Evolutionary conservation across 2,113 vertebrate species (phyloP).

Genomic region (Gallinago undulata): DNA sequence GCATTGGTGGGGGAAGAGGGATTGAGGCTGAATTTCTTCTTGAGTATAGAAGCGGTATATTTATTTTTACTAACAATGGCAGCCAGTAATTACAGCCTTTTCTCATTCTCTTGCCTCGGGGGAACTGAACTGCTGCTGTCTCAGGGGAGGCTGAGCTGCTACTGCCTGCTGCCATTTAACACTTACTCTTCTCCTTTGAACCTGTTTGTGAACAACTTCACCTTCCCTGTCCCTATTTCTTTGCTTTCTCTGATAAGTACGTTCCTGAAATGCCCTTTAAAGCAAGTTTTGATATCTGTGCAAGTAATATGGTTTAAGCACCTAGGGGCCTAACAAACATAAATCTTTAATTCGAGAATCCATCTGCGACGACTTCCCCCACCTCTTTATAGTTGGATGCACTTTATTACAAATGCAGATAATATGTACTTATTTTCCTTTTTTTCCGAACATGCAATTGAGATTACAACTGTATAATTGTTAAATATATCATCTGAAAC

Average conservation of each 20-base stretch:
- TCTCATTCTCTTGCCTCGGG: not conserved
- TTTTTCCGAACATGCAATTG: not conserved
- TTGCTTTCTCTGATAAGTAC: not conserved
- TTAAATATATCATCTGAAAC: not conserved
- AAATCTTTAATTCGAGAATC: not conserved
- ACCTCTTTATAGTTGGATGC: not conserved
- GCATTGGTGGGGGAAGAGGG: not conserved
- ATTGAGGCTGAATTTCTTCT: not conserved
- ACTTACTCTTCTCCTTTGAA: not conserved
- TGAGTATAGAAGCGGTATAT: not conserved
- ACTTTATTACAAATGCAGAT: not conserved
- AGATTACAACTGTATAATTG: not conserved
- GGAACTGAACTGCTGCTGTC: not conserved
- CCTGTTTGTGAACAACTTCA: not conserved
- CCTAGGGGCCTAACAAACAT: not conserved
- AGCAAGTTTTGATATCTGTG: not conserved
- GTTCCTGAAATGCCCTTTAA: not conserved
- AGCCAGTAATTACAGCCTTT: slow-evolving; percentile 32
- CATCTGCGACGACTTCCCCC: not conserved
- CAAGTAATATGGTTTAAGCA: not conserved
- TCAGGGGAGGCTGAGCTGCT: not conserved
- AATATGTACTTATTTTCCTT: not conserved
- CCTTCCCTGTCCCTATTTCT: not conserved
- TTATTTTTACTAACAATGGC: slow-evolving; percentile 8
- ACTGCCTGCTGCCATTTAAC: not conserved